Evolutionary conservation across 2,113 vertebrate genomes (phyloP).

Genomic region (Platysteira castanea): DNA sequence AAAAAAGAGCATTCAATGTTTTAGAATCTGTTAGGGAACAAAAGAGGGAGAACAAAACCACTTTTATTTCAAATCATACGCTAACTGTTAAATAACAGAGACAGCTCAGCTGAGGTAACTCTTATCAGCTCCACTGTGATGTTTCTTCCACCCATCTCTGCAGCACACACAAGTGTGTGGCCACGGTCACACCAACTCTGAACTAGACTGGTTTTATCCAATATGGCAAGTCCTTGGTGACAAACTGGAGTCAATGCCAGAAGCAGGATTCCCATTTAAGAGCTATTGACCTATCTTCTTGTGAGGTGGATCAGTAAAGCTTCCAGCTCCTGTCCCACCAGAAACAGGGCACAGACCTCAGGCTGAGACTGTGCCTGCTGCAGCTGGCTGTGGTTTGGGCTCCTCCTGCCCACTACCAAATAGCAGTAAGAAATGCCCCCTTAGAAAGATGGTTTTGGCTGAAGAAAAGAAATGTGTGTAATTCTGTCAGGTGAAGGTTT

Average conservation of each 20-base stretch:
- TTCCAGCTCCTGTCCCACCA: neutral
- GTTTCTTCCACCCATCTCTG: neutral
- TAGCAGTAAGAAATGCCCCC: neutral
- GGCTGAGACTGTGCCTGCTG: neutral
- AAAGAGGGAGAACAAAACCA: neutral
- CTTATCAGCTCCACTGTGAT: neutral
- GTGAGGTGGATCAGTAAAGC: neutral
- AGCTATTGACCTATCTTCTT: neutral
- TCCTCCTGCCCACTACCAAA: neutral
- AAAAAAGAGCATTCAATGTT: neutral
- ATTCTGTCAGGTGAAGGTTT: neutral
- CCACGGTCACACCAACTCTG: neutral
- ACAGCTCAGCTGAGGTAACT: neutral
- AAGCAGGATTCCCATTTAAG: neutral
- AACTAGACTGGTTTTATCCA: neutral
- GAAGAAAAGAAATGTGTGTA: neutral
- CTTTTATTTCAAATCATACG: neutral
- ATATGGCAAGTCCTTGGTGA: neutral
- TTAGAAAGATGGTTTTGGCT: neutral
- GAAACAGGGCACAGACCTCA: neutral
- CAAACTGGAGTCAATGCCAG: neutral
- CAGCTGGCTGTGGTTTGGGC: neutral
- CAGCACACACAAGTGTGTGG: rapidly evolving
- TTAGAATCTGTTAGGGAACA: neutral
- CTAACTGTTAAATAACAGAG: neutral